A percentile compares a stretch with the other conserved stretches of the same genome.
These are phyloP conservation scores for Aphodius granarius DNA, from an alignment of 2,888 invertebrate species.

Conservation along the genomic window DNA sequence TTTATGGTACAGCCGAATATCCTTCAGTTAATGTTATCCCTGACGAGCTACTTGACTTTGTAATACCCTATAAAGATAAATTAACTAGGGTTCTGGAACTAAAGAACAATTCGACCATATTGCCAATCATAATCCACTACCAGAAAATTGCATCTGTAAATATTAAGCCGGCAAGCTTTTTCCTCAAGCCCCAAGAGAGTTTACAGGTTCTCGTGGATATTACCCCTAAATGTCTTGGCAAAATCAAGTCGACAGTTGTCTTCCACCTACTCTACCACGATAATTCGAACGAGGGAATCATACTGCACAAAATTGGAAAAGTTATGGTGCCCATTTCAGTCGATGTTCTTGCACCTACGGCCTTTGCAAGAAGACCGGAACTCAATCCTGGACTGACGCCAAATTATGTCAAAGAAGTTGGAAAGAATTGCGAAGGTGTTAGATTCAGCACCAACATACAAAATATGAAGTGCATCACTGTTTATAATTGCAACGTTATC, in stretches of 20 bases:
- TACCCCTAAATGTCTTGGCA: neutral
- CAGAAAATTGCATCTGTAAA: neutral
- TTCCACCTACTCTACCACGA: neutral
- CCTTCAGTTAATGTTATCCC: neutral
- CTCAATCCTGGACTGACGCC: neutral
- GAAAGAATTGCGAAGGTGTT: neutral
- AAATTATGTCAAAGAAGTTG: neutral
- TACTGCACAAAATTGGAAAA: neutral
- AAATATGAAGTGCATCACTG: neutral
- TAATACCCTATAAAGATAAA: neutral
- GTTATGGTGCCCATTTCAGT: neutral
- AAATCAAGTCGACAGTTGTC: neutral
- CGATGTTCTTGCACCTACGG: neutral
- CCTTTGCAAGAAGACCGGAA: neutral
- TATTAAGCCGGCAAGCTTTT: neutral
- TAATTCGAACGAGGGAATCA: neutral
- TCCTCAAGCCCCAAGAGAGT: neutral
- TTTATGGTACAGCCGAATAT: neutral
- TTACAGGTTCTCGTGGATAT: neutral
- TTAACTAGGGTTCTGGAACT: neutral
- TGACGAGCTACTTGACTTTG: neutral
- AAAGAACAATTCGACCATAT: neutral
- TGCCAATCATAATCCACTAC: neutral
- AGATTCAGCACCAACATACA: neutral
- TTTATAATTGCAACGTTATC: neutral